These are phyloP conservation scores for Baryphthengus martii DNA, from an alignment of 2,113 vertebrate species.

Conservation along the genomic window DNA sequence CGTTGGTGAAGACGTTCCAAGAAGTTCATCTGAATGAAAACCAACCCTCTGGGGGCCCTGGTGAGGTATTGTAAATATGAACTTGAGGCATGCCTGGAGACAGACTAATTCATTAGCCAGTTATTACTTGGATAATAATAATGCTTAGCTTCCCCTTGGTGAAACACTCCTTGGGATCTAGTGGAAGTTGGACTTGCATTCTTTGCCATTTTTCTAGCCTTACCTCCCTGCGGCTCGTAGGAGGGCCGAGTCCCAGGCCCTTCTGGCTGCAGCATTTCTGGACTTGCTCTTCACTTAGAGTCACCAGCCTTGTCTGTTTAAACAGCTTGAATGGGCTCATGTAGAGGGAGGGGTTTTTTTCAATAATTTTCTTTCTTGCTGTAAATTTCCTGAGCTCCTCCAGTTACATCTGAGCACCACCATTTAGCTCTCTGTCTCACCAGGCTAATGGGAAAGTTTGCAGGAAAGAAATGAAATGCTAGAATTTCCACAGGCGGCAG, in stretches of 20 bases:
- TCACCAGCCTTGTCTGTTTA: background rate
- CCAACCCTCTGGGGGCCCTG: background rate
- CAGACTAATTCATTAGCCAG: slow-evolving; percentile 35
- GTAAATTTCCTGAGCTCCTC: background rate
- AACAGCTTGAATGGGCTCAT: background rate
- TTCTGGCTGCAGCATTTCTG: background rate
- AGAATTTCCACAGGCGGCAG: background rate
- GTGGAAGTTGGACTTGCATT: background rate
- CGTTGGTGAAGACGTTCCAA: background rate
- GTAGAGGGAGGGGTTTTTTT: background rate
- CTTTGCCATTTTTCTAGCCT: background rate
- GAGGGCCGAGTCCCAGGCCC: background rate
- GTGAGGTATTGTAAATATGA: background rate
- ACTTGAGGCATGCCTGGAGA: background rate
- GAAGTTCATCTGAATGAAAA: background rate
- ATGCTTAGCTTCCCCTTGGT: background rate
- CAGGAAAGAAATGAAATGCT: background rate
- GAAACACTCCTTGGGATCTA: background rate
- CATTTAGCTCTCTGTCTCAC: background rate
- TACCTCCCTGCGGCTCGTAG: background rate
- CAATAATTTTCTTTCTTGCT: background rate
- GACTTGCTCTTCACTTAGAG: background rate
- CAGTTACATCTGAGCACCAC: background rate
- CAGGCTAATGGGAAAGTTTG: background rate
- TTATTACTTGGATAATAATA: background rate